Evolutionary conservation across 2,888 invertebrate species (phyloP).

Genomic region (Polyommatus icarus): DNA sequence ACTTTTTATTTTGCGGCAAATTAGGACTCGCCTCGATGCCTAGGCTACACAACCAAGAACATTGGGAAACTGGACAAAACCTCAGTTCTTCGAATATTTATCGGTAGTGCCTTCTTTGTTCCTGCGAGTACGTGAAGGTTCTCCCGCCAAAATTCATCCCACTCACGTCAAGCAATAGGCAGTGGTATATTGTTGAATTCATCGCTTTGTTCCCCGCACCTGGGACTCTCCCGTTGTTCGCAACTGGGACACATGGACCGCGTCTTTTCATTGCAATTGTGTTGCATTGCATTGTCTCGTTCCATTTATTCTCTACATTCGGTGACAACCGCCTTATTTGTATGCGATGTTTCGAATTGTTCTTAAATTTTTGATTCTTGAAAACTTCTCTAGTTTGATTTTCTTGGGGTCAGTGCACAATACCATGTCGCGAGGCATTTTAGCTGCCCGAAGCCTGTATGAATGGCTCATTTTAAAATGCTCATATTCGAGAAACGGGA

Average conservation of each 20-base stretch:
- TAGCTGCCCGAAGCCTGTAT: too few species aligned
- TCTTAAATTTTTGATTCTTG: slow-evolving; percentile 18
- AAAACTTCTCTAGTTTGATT: not conserved
- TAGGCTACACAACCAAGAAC: not conserved
- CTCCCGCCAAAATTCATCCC: slow-evolving; percentile 39
- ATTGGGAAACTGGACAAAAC: not conserved
- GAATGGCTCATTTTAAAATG: too few species aligned
- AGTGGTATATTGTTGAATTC: slow-evolving; percentile 56
- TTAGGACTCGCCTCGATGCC: not conserved
- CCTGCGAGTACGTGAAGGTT: slow-evolving; percentile 12
- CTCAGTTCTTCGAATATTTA: slow-evolving; percentile 6
- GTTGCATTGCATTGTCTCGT: slow-evolving; percentile 68
- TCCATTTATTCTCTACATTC: slow-evolving; percentile 61
- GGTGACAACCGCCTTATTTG: slow-evolving; percentile 54
- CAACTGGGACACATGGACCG: slow-evolving; percentile 68
- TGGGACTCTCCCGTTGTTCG: slow-evolving; percentile 69
- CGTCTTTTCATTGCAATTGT: slow-evolving; percentile 77
- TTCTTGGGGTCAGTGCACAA: too few species aligned
- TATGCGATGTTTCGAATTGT: slow-evolving; percentile 35
- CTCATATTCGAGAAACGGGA: too few species aligned
- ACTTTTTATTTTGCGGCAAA: slow-evolving; percentile 1
- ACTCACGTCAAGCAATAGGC: slow-evolving; percentile 51
- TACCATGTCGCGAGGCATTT: too few species aligned
- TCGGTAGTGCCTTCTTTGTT: slow-evolving; percentile 10
- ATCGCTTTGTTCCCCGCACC: slow-evolving; percentile 61